Evolutionary conservation across 2,797 vertebrate species (phyloP).

Genomic region (Phalloptychus januarius): DNA sequence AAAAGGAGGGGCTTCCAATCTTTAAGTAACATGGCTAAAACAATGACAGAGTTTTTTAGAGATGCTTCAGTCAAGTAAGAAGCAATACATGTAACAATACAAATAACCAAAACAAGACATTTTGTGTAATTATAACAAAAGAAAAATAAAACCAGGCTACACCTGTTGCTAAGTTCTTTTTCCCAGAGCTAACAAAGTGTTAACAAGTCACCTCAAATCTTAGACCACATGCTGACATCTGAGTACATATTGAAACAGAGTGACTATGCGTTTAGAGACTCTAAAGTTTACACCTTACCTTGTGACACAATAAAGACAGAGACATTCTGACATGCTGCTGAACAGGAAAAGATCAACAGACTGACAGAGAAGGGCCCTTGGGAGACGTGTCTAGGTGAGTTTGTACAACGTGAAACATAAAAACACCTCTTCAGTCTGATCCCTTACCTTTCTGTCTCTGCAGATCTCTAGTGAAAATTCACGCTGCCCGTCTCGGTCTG

Average conservation of each 20-base stretch:
- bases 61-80: too few relatives aligned
- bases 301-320: not conserved
- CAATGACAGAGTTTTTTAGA: too few relatives aligned
- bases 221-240: not conserved
- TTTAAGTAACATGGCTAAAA: too few relatives aligned
- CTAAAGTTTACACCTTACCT: not conserved
- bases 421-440: constrained; percentile 28
- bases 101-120: too few relatives aligned
- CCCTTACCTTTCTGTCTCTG: not conserved
- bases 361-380: constrained; percentile 35
- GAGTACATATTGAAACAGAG: not conserved
- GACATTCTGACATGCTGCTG: constrained; percentile 4
- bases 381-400: constrained; percentile 43
- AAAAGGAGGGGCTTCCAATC: too few relatives aligned
- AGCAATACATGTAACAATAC: too few relatives aligned
- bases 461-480: constrained; percentile 7
- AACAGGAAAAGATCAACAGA: constrained; percentile 50
- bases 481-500: constrained; percentile 20
- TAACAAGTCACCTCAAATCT: not conserved
- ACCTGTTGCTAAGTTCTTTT: not conserved
- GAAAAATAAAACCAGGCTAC: too few relatives aligned
- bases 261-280: not conserved
- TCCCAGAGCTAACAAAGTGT: not conserved
- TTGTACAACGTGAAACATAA: constrained; percentile 56
- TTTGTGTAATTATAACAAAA: too few relatives aligned